These are phyloP conservation scores for Drosophila affinis DNA, from an alignment of 2,888 invertebrate species.

Conservation along the genomic window DNA sequence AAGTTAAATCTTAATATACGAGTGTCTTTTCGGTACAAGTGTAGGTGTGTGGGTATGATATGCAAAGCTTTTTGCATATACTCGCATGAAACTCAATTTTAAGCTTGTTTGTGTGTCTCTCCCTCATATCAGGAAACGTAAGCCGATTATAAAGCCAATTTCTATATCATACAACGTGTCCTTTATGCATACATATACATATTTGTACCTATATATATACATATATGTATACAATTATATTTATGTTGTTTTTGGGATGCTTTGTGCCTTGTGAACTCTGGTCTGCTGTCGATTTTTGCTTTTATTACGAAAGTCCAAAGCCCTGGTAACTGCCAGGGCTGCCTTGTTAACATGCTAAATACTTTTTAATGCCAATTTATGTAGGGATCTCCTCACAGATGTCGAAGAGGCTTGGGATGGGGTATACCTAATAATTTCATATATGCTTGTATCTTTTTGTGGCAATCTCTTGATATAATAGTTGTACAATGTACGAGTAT, in stretches of 20 bases:
- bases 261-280: constrained; percentile 47
- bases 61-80: constrained; percentile 51
- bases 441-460: background rate
- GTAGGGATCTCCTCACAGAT: too few species aligned
- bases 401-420: too few species aligned
- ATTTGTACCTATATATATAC: constrained; percentile 37
- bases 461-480: background rate
- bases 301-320: constrained; percentile 38
- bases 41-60: background rate
- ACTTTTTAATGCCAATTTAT: constrained; percentile 71
- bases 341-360: constrained; percentile 75
- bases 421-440: too few species aligned
- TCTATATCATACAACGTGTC: constrained; percentile 49
- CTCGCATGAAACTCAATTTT: constrained; percentile 55
- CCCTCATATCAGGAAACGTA: constrained; percentile 58
- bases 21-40: background rate
- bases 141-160: constrained; percentile 75
- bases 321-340: constrained; percentile 15
- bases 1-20: constrained; percentile 9
- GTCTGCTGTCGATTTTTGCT: constrained; percentile 53
- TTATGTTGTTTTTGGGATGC: constrained; percentile 23
- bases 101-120: constrained; percentile 62
- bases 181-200: constrained; percentile 20
- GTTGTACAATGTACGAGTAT: background rate
- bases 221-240: constrained; percentile 25